Base-by-base conservation (phyloP, 1,140 invertebrate species). In the Zeugodacus cucurbitae region DNA sequence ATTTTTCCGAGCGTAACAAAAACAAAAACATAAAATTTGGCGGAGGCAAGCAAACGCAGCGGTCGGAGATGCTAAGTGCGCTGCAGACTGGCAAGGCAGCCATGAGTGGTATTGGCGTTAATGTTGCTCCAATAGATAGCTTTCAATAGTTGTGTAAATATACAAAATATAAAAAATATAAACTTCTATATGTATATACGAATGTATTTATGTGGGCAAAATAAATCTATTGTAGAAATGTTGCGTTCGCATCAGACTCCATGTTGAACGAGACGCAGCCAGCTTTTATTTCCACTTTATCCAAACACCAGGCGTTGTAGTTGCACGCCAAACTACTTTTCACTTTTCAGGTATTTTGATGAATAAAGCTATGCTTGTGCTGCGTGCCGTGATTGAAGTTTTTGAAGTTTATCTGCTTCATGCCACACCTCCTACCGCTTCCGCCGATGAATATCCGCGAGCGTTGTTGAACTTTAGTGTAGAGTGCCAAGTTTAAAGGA, bases 381-480 rank as follows among this genome's bases (percentile, higher is more conserved):
- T 82, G 29, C 26, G 67, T 82, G 74, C 74, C 26, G 74, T 82
- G 74, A 48, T 82, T 82, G 74, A 82, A 82, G 41, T 48, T 82
- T 82, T 82, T 82, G 74, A 82, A 82, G 74, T 82, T 82, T 82
- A 82, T 82, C 74, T 82, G 8, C 74, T 48, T 48, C 1, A 41
- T n/a, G 74, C 32, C 70, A 74, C 34, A 29, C 34, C 37, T 44
- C 70, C 74, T 44, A 8, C 29, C 20, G 22, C 22, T n/a, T 26
- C n/a, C 3, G 64, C 32, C 14, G 64, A 34, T 67, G 32, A 44
- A 14, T 22, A 26, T 10, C 34, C 17, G 37, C 22, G 44, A 82
- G 22, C 74, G 2, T 22, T 48, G 74, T 26, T 82, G 44, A 82
- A 82, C n/a, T 82, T 82, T 29, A 82, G 41, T 48, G 74, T 10